Evolutionary conservation across 2,797 vertebrate species (phyloP).

Genomic region (Cheirogaleus major): DNA sequence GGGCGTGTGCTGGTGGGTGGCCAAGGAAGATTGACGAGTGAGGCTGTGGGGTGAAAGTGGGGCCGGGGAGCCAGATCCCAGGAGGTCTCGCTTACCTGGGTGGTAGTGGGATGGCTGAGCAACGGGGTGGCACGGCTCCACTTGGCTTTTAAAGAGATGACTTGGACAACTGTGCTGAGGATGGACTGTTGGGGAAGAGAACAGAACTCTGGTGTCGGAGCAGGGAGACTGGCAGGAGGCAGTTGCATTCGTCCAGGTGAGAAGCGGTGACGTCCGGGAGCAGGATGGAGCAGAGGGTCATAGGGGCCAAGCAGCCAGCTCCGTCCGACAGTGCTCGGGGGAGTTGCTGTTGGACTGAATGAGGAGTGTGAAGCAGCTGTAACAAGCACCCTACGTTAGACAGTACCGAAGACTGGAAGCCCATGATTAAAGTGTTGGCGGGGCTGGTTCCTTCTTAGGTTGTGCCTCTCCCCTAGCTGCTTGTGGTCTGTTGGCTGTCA

Average conservation of each 20-base stretch:
- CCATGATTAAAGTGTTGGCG: neutral
- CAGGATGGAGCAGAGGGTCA: rapidly evolving
- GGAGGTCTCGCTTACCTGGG: neutral
- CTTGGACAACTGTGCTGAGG: neutral
- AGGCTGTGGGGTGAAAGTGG: rapidly evolving
- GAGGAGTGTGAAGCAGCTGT: too few species aligned
- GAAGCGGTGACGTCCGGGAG: too few species aligned
- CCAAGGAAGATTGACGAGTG: neutral
- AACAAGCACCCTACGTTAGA: too few species aligned
- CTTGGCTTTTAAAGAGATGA: neutral
- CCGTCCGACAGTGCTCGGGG: neutral
- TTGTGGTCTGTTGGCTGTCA: neutral
- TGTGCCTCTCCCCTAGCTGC: neutral
- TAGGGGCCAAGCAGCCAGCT: rapidly evolving
- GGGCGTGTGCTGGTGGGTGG: rapidly evolving
- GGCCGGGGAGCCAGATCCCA: rapidly evolving
- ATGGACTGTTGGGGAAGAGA: neutral
- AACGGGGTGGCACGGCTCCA: neutral
- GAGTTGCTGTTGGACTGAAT: neutral
- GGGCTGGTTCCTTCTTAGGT: neutral
- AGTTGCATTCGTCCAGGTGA: too few species aligned
- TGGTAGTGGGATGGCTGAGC: neutral
- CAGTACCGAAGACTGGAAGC: neutral
- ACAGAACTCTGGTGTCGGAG: neutral
- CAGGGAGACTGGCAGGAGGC: neutral